Percentiles rank a stretch among this genome's conserved stretches.
These are phyloP conservation scores for Stictonetta naevosa DNA, from an alignment of 2,113 vertebrate species.

Conservation along the genomic window DNA sequence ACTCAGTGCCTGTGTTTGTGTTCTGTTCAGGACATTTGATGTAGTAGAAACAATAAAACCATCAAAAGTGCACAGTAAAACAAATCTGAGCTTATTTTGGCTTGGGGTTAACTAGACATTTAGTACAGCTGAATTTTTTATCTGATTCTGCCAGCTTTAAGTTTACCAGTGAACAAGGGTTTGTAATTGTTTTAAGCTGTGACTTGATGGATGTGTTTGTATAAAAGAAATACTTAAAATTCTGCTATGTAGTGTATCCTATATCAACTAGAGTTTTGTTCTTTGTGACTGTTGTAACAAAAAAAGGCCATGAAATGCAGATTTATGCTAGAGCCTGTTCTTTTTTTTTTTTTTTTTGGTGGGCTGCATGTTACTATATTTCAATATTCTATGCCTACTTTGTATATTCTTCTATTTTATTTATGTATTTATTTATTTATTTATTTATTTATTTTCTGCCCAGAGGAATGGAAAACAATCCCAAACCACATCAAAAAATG, in stretches of 20 bases:
- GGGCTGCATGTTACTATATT: background rate
- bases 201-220: background rate
- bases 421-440: background rate
- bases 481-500: background rate
- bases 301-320: background rate
- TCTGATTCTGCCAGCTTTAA: background rate
- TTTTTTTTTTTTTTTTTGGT: background rate
- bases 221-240: background rate
- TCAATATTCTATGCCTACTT: background rate
- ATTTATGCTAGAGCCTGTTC: background rate
- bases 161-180: background rate
- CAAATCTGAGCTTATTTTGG: background rate
- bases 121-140: background rate
- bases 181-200: slow-evolving; percentile 3
- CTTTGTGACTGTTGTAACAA: background rate
- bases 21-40: background rate
- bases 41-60: background rate
- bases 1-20: background rate
- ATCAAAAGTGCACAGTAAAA: background rate
- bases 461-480: background rate
- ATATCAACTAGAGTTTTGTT: background rate
- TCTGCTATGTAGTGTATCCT: background rate
- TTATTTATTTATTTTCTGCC: background rate
- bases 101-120: background rate
- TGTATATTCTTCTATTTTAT: background rate